Base-by-base conservation (phyloP, 2,797 vertebrate genomes). In the Threskiornis aethiopicus region DNA sequence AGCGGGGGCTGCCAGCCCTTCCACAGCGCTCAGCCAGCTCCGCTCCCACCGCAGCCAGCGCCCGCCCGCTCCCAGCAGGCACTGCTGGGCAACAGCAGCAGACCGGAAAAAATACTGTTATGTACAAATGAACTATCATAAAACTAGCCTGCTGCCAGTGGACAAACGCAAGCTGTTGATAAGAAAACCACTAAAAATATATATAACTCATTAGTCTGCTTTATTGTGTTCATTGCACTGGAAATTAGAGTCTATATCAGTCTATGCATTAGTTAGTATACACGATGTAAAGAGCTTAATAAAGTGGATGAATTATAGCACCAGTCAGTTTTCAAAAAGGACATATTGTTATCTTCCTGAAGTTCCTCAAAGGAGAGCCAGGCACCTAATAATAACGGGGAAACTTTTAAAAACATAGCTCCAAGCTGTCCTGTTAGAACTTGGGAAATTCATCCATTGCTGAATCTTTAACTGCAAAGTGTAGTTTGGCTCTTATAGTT, bases 371-470 rank as follows among this genome's bases (percentile, higher is more conserved):
- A 51, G 52, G 55, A 70, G 31, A 87, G 22, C 13, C 6, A 26
- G 41, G 26, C 15, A 41, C 9, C 14, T 49, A 57, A 9, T 47
- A 57, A 11, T 35, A 72, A 35, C 0, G 0, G 33, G 6, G 6
- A 65, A 67, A 47, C 5, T 71, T 95, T 19, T 12, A 44, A 67
- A 84, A 81, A 20, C 16, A 17, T 26, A 67, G 59, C 61, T 21
- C 31, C 47, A 78, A 84, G 13, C 10, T 87, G 3, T 5, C 10
- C 59, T 67, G 29, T 75, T 31, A 84, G 46, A 61, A 31, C 15
- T 20, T 72, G 10, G 14, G 33, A 89, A 78, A 61, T 76, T n/a
- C 0, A 81, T 39, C 33, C 1, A 10, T 33, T 69, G 41, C n/a
- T 79, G 64, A 83, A 47, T 58, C 5, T 67, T 79, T 35, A 69